phyloP scores from a whole-genome alignment of 2,113 vertebrate genomes.

The Mus spicilegus region DNA sequence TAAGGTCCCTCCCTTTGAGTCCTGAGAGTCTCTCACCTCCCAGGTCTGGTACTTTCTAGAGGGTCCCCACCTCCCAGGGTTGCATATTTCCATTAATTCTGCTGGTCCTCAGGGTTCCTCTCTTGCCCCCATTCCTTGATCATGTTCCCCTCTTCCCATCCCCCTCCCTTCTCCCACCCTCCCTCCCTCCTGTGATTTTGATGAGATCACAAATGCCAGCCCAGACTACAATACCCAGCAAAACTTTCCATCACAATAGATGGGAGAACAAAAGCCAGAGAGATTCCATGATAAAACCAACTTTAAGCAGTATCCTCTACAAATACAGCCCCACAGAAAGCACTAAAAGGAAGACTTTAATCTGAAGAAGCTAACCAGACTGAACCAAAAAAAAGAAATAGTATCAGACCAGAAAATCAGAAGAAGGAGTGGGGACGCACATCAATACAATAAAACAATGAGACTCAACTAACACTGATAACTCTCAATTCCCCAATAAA shows the following conservation, averaged over 20 bases:
- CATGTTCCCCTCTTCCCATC: too few species aligned
- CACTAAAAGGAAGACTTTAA: neutral
- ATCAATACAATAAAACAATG: neutral
- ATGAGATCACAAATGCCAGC: neutral
- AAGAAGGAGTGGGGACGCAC: neutral
- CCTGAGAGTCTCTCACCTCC: too few species aligned
- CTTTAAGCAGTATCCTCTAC: neutral
- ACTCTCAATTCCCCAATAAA: too few species aligned
- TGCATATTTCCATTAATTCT: too few species aligned
- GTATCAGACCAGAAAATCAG: neutral
- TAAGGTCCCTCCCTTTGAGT: too few species aligned
- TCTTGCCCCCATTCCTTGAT: too few species aligned
- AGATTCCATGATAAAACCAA: neutral
- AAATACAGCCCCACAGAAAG: neutral
- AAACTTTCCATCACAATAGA: neutral
- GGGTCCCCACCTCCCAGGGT: too few species aligned
- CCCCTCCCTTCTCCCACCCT: too few species aligned
- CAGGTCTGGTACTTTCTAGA: too few species aligned
- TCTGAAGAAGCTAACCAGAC: neutral
- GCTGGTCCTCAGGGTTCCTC: too few species aligned
- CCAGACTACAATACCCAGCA: neutral
- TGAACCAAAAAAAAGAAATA: neutral
- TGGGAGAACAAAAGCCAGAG: neutral
- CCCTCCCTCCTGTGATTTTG: too few species aligned
- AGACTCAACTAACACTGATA: too few species aligned